Evolutionary conservation across 2,113 vertebrate genomes (phyloP).

Genomic region (Oncorhynchus nerka): DNA sequence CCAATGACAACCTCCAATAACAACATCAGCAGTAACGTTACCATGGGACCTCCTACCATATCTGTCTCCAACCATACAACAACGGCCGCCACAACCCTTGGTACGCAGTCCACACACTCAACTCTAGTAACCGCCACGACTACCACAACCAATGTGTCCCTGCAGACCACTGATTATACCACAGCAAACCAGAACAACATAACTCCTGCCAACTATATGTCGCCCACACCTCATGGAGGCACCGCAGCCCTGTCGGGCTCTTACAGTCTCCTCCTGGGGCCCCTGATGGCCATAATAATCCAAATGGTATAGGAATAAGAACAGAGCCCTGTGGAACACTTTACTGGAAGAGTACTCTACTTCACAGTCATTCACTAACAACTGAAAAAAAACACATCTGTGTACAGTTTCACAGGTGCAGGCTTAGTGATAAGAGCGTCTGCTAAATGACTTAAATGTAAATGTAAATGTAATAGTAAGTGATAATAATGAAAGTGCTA

Average conservation of each 20-base stretch:
- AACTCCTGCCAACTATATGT: accelerated
- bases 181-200: neutral
- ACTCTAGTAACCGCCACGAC: neutral
- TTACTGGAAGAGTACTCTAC: too few species aligned
- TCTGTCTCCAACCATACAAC: neutral
- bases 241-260: conserved; percentile 9
- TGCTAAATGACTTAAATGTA: too few species aligned
- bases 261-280: conserved; percentile 28
- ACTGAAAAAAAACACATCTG: too few species aligned
- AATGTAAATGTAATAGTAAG: too few species aligned
- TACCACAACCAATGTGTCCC: accelerated
- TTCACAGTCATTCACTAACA: too few species aligned
- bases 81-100: neutral
- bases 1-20: neutral
- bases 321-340: neutral
- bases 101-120: accelerated
- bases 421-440: too few species aligned
- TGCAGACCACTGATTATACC: neutral
- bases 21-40: neutral
- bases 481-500: too few species aligned
- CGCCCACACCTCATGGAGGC: conserved; percentile 1
- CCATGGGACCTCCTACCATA: neutral
- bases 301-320: neutral
- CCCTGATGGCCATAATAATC: conserved; percentile 24
- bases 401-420: too few species aligned